phyloP scores from a whole-genome alignment of 2,888 invertebrate species.

The Molorchus minor region DNA sequence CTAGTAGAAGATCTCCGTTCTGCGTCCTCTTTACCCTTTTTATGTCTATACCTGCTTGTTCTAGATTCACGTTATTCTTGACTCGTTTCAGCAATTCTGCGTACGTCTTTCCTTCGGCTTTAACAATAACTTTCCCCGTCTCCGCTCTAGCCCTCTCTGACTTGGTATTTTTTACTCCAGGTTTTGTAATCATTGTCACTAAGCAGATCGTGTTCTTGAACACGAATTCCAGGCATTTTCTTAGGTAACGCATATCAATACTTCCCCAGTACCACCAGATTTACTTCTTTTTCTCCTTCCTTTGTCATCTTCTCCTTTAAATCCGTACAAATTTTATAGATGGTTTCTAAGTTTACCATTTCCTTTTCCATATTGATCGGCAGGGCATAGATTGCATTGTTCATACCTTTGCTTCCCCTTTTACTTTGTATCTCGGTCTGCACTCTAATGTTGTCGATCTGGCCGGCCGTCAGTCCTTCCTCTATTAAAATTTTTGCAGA shows the following conservation, averaged over 20 bases:
- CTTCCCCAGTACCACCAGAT: neutral
- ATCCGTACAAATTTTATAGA: neutral
- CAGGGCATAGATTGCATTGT: neutral
- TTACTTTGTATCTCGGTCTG: neutral
- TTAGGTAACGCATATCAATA: neutral
- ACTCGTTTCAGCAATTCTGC: constrained; percentile 18
- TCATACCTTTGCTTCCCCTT: constrained; percentile 1
- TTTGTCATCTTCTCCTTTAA: neutral
- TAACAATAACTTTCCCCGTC: constrained; percentile 1
- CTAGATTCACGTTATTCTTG: constrained; percentile 8
- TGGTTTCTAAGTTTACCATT: neutral
- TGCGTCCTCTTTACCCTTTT: constrained; percentile 17
- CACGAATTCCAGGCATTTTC: constrained; percentile 9
- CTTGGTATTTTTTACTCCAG: neutral
- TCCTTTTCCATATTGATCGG: neutral
- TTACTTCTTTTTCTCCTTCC: neutral
- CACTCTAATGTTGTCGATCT: neutral
- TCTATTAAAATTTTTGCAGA: neutral
- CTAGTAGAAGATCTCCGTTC: constrained; percentile 11
- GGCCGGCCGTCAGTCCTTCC: neutral
- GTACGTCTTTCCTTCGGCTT: constrained; percentile 11
- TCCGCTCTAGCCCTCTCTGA: neutral
- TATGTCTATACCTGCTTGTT: neutral
- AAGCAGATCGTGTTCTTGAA: neutral
- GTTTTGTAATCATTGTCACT: neutral